These are phyloP conservation scores for Myripristis murdjan DNA, from an alignment of 2,797 vertebrate genomes.

Conservation along the genomic window DNA sequence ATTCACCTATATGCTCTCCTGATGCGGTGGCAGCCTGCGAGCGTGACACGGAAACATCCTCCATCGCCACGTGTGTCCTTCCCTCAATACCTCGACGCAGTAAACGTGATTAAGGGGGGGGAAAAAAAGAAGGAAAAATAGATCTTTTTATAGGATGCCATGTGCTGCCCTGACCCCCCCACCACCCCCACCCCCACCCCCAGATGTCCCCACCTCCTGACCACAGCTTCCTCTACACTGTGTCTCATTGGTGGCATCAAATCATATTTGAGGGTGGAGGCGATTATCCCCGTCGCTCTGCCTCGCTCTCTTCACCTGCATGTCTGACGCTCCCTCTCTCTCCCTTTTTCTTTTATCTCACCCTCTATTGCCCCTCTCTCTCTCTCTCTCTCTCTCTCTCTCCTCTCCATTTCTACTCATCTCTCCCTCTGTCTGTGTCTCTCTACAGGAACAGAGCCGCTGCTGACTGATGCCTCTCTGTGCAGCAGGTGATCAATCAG, in stretches of 20 bases:
- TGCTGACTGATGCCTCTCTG: slow-evolving; percentile 51
- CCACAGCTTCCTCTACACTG: slow-evolving; percentile 1
- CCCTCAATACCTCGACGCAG: slow-evolving; percentile 8
- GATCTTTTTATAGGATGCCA: slow-evolving; percentile 1
- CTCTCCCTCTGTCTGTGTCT: slow-evolving; percentile 30
- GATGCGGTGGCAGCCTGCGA: slow-evolving; percentile 5
- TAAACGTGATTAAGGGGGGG: slow-evolving; percentile 36
- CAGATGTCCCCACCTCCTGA: slow-evolving; percentile 2
- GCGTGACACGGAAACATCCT: slow-evolving; percentile 23
- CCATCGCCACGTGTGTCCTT: slow-evolving; percentile 17
- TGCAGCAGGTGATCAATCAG: slow-evolving; percentile 68
- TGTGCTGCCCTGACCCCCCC: neutral
- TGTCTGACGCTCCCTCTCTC: neutral
- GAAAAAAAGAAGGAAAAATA: slow-evolving; percentile 17
- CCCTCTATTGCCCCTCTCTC: neutral
- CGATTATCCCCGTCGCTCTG: too few species aligned
- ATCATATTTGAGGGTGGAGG: neutral
- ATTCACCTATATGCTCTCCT: neutral
- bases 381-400: neutral
- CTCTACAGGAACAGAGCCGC: slow-evolving; percentile 34
- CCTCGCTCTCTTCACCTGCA: too few species aligned
- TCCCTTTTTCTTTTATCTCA: neutral
- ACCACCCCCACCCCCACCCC: neutral
- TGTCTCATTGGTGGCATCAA: neutral
- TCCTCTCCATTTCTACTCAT: slow-evolving; percentile 1